phyloP scores from a whole-genome alignment of 2,113 vertebrate species.

The Rhipidura dahli region DNA sequence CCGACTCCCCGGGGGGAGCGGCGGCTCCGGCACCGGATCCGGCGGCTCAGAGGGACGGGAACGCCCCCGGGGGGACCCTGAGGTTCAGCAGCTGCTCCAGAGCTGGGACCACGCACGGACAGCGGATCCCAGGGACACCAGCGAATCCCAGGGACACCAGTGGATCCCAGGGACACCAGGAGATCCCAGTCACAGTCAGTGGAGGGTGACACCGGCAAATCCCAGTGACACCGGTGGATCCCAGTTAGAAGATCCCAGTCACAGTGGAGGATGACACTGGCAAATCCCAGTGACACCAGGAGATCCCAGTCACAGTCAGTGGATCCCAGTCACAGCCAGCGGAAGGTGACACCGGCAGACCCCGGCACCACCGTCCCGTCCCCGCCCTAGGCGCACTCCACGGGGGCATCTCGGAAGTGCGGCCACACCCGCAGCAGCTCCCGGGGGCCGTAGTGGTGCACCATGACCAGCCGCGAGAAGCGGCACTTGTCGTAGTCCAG shows the following conservation, averaged over 20 bases:
- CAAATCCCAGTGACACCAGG: too few species aligned
- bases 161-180: too few species aligned
- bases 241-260: not conserved
- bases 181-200: too few species aligned
- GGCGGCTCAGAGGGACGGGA: not conserved
- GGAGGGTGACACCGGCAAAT: too few species aligned
- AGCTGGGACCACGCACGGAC: not conserved
- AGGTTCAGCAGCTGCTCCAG: not conserved
- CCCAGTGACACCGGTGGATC: not conserved
- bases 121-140: not conserved
- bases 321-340: not conserved
- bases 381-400: fast-evolving
- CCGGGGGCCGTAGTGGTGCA: constrained; percentile 53
- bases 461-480: constrained; percentile 50
- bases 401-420: constrained; percentile 26
- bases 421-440: constrained; percentile 63
- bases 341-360: too few species aligned
- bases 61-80: not conserved
- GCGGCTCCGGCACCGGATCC: not conserved
- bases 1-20: fast-evolving
- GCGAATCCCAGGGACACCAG: not conserved
- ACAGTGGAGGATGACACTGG: too few species aligned
- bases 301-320: not conserved
- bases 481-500: constrained; percentile 71
- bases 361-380: not conserved